Base-by-base conservation (phyloP, 1,140 invertebrate species). In the Heliconius hermathena region DNA sequence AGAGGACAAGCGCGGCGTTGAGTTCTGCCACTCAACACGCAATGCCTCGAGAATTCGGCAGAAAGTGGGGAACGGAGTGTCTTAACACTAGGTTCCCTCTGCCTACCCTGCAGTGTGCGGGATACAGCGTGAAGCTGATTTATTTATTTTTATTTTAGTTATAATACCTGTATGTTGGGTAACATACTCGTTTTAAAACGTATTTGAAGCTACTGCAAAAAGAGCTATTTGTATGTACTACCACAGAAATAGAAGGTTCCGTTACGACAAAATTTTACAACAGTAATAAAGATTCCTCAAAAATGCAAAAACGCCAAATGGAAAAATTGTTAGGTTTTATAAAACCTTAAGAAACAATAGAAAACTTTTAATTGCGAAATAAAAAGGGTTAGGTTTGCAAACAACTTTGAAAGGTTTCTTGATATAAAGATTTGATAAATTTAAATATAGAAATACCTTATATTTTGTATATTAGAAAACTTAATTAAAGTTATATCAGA, bases 361-460 rank as follows among this genome's bases (percentile, higher is more conserved):
- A 77, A 85, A 85, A 85, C 73, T 85, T 81, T 85, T 85, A 80
- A 85, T 85, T 83, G 79, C 76, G 75, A 81, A 81, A 81, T 78
- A 82, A 85, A 83, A 82, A 81, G 78, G 60, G 73, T 76, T 74
- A 57, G 52, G 73, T 76, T 80, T 76, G 29, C 29, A 36, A 33
- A 33, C 33, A 76, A 78, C 74, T 78, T 77, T 78, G 38, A 76
- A 80, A 75, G 74, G 71, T 71, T 80, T 57, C 49, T 8, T 72
- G 57, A 70, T 71, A 70, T 36, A 46, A 26, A 18, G 20, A 70
- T 38, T 66, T 22, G 2, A 41, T 41, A 38, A 57, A 57, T 38
- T 46, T 57, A 36, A 57, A 57, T 22, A 57, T n/a, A 57, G 54
- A 22, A 57, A 22, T 52, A 57, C 54, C 54, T 22, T 11, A 9